Base-by-base conservation (phyloP, 2,797 vertebrate species). In the Bucorvus abyssinicus region DNA sequence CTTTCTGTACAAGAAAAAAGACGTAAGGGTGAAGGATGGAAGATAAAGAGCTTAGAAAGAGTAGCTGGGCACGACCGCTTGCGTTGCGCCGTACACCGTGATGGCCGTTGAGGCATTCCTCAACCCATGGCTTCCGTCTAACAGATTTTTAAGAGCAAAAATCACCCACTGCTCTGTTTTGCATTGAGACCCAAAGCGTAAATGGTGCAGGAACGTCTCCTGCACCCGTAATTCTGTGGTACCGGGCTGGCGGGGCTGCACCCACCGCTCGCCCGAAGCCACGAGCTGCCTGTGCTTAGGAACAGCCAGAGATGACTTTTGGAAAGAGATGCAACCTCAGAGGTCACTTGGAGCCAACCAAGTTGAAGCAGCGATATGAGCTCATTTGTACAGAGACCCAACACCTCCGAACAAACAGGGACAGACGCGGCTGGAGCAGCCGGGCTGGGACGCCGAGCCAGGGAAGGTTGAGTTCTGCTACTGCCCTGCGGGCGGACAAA, bases 81-180 rank as follows among this genome's bases (percentile, higher is more conserved):
- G 60, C 2, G 3, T 47, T 18, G 6, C 0, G 7, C 59, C 30
- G 1, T 3, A 15, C 0, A 1, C 13, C 10, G 45, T 4, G 29
- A 59, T 1, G 8, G 71, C 22, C 63, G 16, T 40, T 12, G 38
- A 40, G 45, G 45, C 45, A 17, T 20, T 17, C 45, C 45, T 20
- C 45, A 45, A 20, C 16, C 45, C 45, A 20, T 9, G 20, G 47
- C 47, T 45, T 63, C 71, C 47, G 65, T 5, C 14, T 6, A 27
- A 65, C 9, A 56, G 73, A 22, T 36, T 57, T 78, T 42, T n/a
- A 40, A 34, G 24, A 82, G 36, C 36, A 50, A 34, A 34, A 61
- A 34, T 16, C 32, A 34, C 9, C 45, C 26, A 36, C 80, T 69
- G 50, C 57, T 53, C 20, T 12, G 15, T 36, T 81, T n/a, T 53